A percentile compares a stretch with the other conserved stretches of the same genome.
Evolutionary conservation across 2,797 vertebrate species (phyloP).

Genomic region (Siniperca undulata): DNA sequence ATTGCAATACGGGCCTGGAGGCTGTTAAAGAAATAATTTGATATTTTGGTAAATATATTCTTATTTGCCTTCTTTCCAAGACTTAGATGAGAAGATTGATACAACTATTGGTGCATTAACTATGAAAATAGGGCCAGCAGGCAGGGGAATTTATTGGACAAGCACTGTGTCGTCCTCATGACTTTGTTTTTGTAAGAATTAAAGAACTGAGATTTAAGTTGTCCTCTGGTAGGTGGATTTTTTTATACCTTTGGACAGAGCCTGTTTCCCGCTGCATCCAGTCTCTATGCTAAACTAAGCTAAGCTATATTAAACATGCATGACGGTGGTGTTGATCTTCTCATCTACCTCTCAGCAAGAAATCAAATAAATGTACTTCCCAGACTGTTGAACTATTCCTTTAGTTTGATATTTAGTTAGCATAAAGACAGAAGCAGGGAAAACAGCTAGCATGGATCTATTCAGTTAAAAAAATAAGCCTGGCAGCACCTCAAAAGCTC

Average conservation of each 20-base stretch:
- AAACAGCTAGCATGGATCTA: background rate
- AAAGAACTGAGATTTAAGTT: too few relatives aligned
- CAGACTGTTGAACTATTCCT: background rate
- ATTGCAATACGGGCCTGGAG: too few relatives aligned
- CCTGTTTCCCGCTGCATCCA: background rate
- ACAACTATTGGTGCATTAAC: too few relatives aligned
- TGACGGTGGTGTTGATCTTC: background rate
- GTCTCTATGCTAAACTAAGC: background rate
- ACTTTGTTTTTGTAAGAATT: too few relatives aligned
- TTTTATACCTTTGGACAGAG: background rate
- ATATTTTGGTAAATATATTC: too few relatives aligned
- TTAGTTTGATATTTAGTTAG: constrained; percentile 2
- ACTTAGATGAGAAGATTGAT: too few relatives aligned
- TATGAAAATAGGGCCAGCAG: too few relatives aligned
- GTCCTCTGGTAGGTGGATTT: too few relatives aligned
- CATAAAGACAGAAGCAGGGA: background rate
- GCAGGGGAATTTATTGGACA: too few relatives aligned
- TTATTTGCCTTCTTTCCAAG: too few relatives aligned
- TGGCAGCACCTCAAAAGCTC: background rate
- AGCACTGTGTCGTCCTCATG: too few relatives aligned
- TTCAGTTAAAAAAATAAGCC: background rate
- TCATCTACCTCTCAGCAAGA: background rate
- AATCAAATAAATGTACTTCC: background rate
- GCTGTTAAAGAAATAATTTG: too few relatives aligned
- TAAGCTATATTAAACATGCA: background rate